These are phyloP conservation scores for Pangasius djambal DNA, from an alignment of 2,797 vertebrate species.

Conservation along the genomic window DNA sequence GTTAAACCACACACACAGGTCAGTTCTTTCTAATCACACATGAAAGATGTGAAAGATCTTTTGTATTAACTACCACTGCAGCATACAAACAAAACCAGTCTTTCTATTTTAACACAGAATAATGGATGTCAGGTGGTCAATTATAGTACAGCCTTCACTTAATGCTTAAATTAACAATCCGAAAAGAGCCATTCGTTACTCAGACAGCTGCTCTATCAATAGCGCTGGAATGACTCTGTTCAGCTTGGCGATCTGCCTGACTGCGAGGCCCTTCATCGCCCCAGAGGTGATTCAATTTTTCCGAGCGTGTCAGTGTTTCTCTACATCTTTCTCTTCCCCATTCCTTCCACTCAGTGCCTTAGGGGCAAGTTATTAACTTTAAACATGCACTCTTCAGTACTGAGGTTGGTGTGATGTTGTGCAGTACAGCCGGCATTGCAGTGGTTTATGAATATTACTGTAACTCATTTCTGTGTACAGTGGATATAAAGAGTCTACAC, in stretches of 20 bases:
- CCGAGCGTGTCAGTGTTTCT: slow-evolving; percentile 29
- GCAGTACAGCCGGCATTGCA: slow-evolving; percentile 53
- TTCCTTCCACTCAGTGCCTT: slow-evolving; percentile 37
- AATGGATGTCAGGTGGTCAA: slow-evolving; percentile 39
- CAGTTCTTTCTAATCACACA: not conserved
- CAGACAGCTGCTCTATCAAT: slow-evolving; percentile 25
- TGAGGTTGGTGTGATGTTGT: slow-evolving; percentile 54
- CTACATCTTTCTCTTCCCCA: slow-evolving; percentile 42
- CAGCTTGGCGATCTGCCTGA: slow-evolving; percentile 17
- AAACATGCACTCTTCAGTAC: slow-evolving; percentile 44
- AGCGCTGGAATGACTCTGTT: slow-evolving; percentile 24
- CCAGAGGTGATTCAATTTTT: slow-evolving; percentile 46
- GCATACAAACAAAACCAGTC: slow-evolving; percentile 21
- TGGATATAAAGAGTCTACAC: too few relatives aligned
- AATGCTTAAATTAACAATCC: slow-evolving; percentile 54
- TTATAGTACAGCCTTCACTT: slow-evolving; percentile 34
- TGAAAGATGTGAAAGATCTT: not conserved
- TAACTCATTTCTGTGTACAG: slow-evolving; percentile 57
- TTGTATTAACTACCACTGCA: not conserved
- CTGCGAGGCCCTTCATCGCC: slow-evolving; percentile 32
- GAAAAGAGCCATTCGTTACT: slow-evolving; percentile 43
- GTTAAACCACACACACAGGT: slow-evolving; percentile 23
- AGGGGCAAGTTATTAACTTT: slow-evolving; percentile 55
- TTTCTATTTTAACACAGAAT: slow-evolving; percentile 21
- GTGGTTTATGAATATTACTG: slow-evolving; percentile 62